Base-by-base conservation (phyloP, 64 coral and sea anemone genomes). In the Acropora tenuis region DNA sequence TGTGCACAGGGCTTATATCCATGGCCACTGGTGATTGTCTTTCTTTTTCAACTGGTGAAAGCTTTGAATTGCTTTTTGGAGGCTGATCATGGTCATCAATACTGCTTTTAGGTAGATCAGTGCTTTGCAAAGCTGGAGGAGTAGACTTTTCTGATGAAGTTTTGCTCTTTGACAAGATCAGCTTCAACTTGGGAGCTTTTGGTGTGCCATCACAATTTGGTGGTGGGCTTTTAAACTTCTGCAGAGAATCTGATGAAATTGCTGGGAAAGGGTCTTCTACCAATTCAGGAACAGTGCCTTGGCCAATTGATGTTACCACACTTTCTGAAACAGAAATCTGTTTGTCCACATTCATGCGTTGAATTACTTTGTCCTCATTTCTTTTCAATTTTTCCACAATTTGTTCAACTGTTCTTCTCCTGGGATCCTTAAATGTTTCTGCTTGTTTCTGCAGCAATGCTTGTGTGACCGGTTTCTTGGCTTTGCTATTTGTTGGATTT, bases 121-220 rank as follows among this genome's bases (percentile, higher is more conserved):
- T 20, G 9, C 2, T 69, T 16, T 85, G 18, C 30, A 15, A 3
- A 41, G 12, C 4, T 30, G 4, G 41, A 15, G 42, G 16, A 49
- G 45, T 6, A 49, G 8, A 49, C 12, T 18, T 44, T 20, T 71
- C 82, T 15, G 48, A 71, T 5, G 2, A 6, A 47, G 47, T 47
- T 72, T 43, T 85, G 2, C 7, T 48, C 65, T 50, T 85, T 50
- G 68, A 71, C 40, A 85, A 47, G 47, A 85, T 85, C 82, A 85
- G 15, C n/a, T 69, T 85, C 65, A 85, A 48, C 82, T 85, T 85
- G 15, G 82, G 63, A 47, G 61, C 65, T 85, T 85, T 85, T 12
- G 43, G 47, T 46, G 42, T 2, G 6, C 4, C 0, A 85, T 50
- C 44, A 85, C 63, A 69, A 72, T 67, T 48, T 20, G 82, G 41